Evolutionary conservation across 2,888 invertebrate species (phyloP).

Genomic region (Agrochola circellaris): DNA sequence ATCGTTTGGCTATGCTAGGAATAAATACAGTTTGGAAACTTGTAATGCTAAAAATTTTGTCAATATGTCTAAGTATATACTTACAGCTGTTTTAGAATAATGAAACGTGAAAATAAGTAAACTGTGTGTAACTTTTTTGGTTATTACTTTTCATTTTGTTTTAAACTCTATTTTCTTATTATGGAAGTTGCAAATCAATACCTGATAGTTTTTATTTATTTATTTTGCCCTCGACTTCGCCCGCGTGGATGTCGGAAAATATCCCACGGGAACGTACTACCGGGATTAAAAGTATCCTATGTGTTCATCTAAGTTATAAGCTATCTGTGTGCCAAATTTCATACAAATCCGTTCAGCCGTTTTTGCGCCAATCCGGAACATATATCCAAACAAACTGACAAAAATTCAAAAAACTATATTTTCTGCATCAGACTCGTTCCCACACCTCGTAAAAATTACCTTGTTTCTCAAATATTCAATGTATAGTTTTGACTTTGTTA

Average conservation of each 20-base stretch:
- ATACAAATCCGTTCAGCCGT: too few species aligned
- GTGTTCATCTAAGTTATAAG: too few species aligned
- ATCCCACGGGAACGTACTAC: not conserved
- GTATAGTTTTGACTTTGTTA: not conserved
- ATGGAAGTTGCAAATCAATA: not conserved
- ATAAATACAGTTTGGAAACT: conserved; percentile 31
- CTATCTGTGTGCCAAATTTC: too few species aligned
- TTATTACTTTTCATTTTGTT: not conserved
- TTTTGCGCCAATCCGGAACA: too few species aligned
- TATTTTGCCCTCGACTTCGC: not conserved
- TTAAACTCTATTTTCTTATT: not conserved
- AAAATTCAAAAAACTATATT: too few species aligned
- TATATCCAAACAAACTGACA: too few species aligned
- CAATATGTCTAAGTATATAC: not conserved
- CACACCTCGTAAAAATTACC: too few species aligned
- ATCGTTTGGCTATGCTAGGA: conserved; percentile 10
- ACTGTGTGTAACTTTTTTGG: not conserved
- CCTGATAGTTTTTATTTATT: not conserved
- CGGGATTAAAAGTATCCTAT: not conserved
- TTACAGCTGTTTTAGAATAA: not conserved
- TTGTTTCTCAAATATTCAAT: too few species aligned
- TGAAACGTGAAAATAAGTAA: not conserved
- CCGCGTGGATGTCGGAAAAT: not conserved
- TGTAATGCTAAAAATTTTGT: not conserved
- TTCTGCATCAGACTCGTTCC: too few species aligned